Evolutionary conservation across 1,140 invertebrate genomes (phyloP), one percentile per base, ranked within the genome.

Genomic region (Teleogryllus occipitalis): DNA sequence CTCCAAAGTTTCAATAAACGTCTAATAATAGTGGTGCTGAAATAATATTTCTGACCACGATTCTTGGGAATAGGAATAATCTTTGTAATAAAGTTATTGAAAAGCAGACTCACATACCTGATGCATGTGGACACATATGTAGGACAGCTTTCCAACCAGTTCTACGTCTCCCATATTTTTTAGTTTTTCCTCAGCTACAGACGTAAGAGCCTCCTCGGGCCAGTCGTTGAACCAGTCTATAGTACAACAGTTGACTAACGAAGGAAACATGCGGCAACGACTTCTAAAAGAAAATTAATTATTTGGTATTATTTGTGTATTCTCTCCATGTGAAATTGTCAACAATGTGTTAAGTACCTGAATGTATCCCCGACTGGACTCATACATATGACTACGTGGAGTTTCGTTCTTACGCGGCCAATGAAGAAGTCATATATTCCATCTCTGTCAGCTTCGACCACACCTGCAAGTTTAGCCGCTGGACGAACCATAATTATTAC

Each of bases 211-310:
- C 85, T 97, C 96, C 47, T 92, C 90, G 7, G 96, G 95, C 96
- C 96, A 97, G 81, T 94, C 93, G 80, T 90, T 92, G 85, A 96
- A 97, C 95, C 95, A 97, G 85, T 97, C 95, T 79, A 98, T 97
- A 0, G 96, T 97, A 83, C 95, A 97, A 84, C 95, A 97, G 84
- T 97, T 97, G 0, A 97, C 94, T 73, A 98, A 87, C 0, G 96
- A 97, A 1, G 96, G 96, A 85, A 97, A 98, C 90, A 96, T 94
- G 75, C 93, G 89, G 82, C 93, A 94, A 8, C 93, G 87, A 10
- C 91, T 87, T 72, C 93, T 39, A 39, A 39, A 39, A 39, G 1
- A 39, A 39, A 5, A 39, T 39, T 39, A 39, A 39, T 39, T 39
- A 5, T 39, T 39, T 39, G 27, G 27, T 5, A 39, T 39, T 39